Evolutionary conservation across 1,140 invertebrate genomes (phyloP), one percentile per base, ranked within the genome.

Genomic region (Gryon sp.): DNA sequence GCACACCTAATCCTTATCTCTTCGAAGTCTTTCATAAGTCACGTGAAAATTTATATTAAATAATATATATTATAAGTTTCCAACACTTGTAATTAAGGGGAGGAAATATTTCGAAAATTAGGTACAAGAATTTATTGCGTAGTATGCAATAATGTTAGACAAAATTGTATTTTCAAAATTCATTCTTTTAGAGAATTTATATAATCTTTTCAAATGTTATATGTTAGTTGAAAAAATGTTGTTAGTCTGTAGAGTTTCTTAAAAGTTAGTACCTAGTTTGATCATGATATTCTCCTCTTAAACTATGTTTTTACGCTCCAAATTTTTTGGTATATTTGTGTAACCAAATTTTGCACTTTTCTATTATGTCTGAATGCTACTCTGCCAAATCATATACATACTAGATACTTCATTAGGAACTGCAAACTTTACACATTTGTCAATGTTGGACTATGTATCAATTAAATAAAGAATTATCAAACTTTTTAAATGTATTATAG

Each of bases 401-500:
- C 63, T 65, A 59, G 60, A 60, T 14, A 32, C 5, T 60, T 66
- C 43, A 63, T 63, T 57, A 57, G 57, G 43, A 43, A 20, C 48
- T 62, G 22, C 22, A 53, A 24, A 50, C 30, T 52, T 16, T 60
- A 53, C 32, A 41, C 53, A 36, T 55, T 48, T 57, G 16, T 65
- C 40, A 57, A 11, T 69, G 65, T 65, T 63, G 40, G n/a, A n/a
- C 24, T 30, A 65, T 60, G 36, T 62, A 72, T 50, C 24, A 7
- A 20, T 40, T 55, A 7, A 78, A 78, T 78, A 78, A 78, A 78
- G 40, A 38, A 70, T 72, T 66, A 62, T 60, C 52, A 12, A 26
- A 66, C 50, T 72, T 60, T 60, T 66, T 30, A 22, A 77, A 5
- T 59, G 43, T 65, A 76, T 63, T 66, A 32, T 55, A 69, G 62